Conservation (phyloP, 2,888 invertebrate species). For the Heliothis peltigera region DNA sequence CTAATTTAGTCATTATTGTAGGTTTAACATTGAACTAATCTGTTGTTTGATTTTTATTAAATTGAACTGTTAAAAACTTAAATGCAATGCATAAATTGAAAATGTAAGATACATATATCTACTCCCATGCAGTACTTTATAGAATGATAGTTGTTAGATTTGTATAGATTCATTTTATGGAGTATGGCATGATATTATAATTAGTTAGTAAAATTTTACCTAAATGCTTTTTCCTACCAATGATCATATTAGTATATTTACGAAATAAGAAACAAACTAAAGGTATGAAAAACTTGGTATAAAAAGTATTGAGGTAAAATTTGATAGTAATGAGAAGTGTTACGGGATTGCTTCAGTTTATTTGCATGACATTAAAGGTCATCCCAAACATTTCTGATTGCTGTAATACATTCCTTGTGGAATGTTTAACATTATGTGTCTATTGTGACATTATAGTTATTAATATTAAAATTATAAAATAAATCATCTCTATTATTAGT, state of each 20-base stretch:
- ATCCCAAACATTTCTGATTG: constrained; percentile 70
- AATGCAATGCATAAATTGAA: constrained; percentile 89
- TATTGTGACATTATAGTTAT: constrained; percentile 84
- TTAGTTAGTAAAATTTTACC: constrained; percentile 73
- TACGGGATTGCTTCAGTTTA: constrained; percentile 54
- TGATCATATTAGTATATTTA: neutral
- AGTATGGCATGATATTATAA: constrained; percentile 72
- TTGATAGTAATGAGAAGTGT: constrained; percentile 74
- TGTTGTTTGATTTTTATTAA: constrained; percentile 89
- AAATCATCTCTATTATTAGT: constrained; percentile 70
- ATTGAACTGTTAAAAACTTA: constrained; percentile 87
- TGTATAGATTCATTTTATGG: constrained; percentile 65
- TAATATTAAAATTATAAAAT: constrained; percentile 74
- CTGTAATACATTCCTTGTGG: constrained; percentile 78
- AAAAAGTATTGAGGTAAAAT: constrained; percentile 68
- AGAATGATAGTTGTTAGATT: constrained; percentile 63
- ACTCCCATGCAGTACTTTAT: constrained; percentile 78
- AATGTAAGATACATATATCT: constrained; percentile 89
- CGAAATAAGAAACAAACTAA: neutral
- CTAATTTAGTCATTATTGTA: constrained; percentile 78
- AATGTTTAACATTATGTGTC: constrained; percentile 82
- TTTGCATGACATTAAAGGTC: constrained; percentile 57
- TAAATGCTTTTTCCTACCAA: constrained; percentile 27
- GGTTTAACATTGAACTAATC: constrained; percentile 77
- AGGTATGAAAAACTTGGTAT: neutral